A percentile compares a stretch with the other conserved stretches of the same genome.
Evolutionary conservation across 2,888 invertebrate species (phyloP).

Genomic region (Gymnoscelis rufifasciata): DNA sequence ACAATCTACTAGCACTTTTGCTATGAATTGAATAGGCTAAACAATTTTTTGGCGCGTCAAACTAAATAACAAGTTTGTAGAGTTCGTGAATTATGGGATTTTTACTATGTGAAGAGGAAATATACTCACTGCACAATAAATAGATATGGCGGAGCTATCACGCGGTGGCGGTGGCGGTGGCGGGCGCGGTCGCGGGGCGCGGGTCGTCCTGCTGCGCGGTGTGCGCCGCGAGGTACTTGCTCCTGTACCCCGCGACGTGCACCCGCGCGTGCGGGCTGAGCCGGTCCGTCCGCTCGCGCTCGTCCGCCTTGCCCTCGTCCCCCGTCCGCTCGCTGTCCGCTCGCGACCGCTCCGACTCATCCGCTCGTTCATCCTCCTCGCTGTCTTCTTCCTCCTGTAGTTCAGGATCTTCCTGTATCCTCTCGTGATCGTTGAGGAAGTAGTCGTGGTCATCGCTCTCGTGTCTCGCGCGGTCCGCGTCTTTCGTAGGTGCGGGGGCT

Average conservation of each 20-base stretch:
- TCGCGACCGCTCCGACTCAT: conserved; percentile 32
- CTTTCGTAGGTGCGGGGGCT: conserved; percentile 57
- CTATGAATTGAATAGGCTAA: too few species aligned
- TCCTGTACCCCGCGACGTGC: conserved; percentile 34
- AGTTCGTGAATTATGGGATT: too few species aligned
- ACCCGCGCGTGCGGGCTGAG: conserved; percentile 30
- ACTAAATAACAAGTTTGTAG: too few species aligned
- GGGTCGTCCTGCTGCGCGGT: conserved; percentile 59
- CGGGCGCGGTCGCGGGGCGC: conserved; percentile 37
- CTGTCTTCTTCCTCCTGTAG: conserved; percentile 28
- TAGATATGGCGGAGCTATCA: conserved; percentile 59
- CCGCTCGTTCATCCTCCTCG: conserved; percentile 27
- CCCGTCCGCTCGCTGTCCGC: conserved; percentile 34
- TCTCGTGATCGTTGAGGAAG: conserved; percentile 57
- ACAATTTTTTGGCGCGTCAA: too few species aligned
- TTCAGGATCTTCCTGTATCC: conserved; percentile 52
- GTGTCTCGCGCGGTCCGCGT: conserved; percentile 53
- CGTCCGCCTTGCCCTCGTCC: conserved; percentile 37
- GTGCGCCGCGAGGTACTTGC: conserved; percentile 50
- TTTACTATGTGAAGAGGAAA: too few species aligned
- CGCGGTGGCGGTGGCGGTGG: conserved; percentile 28
- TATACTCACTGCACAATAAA: conserved; percentile 44
- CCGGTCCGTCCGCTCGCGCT: conserved; percentile 39
- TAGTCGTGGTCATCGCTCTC: conserved; percentile 42
- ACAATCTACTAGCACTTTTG: too few species aligned